phyloP scores from a whole-genome alignment of 53 echinoderm and acorn worm species.

The Echinometra lucunter region DNA sequence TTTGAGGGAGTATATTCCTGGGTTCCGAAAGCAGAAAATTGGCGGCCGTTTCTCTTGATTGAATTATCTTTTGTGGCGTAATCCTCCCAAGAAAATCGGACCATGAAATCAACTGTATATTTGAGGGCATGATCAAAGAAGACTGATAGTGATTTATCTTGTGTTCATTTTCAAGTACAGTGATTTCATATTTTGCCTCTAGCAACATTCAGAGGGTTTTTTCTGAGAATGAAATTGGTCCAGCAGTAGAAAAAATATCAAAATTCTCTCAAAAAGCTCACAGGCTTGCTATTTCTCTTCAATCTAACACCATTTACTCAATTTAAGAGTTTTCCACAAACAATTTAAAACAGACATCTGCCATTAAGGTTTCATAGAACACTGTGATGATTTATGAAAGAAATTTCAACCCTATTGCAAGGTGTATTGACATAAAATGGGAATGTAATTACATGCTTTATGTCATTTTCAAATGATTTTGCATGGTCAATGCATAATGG shows the following conservation, averaged over 20 bases:
- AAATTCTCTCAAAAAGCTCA: neutral
- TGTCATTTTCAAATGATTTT: neutral
- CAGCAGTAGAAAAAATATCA: too few species aligned
- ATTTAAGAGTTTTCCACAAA: neutral
- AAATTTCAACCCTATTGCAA: neutral
- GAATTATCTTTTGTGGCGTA: constrained; percentile 52
- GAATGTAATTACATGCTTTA: neutral
- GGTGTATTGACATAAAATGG: neutral
- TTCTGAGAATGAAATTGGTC: too few species aligned
- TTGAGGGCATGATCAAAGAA: neutral
- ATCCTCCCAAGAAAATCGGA: constrained; percentile 27
- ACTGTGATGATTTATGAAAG: neutral
- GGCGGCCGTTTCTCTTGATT: constrained; percentile 50
- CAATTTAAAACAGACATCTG: constrained; percentile 2
- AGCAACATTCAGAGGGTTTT: neutral
- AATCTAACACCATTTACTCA: neutral
- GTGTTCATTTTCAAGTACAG: neutral
- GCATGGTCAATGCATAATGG: neutral
- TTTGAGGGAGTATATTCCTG: neutral
- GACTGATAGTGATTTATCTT: constrained; percentile 35
- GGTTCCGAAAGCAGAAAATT: constrained; percentile 38
- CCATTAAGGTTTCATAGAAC: neutral
- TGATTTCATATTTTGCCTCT: constrained; percentile 39
- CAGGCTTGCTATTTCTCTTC: neutral
- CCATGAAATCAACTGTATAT: constrained; percentile 42